A percentile compares a stretch with the other conserved stretches of the same genome.
These are phyloP conservation scores for Drosophila mimica DNA, from an alignment of 2,888 invertebrate genomes.

Conservation along the genomic window DNA sequence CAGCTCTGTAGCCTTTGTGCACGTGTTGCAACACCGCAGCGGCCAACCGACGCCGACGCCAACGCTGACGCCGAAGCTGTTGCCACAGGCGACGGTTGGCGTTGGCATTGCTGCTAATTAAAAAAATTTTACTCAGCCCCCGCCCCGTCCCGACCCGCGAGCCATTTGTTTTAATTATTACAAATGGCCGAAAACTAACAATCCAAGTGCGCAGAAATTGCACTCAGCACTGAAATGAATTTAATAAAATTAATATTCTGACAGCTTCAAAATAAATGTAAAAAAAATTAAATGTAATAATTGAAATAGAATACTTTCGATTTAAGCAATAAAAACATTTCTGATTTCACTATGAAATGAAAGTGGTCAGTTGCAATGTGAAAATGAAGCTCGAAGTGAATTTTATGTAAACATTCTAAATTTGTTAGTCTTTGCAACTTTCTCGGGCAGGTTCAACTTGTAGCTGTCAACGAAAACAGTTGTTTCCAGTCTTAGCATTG, in stretches of 20 bases:
- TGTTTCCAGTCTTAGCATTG: background rate
- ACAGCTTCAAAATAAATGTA: background rate
- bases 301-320: background rate
- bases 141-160: slow-evolving; percentile 6
- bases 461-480: background rate
- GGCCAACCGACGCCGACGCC: background rate
- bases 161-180: slow-evolving; percentile 76
- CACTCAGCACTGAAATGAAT: slow-evolving; percentile 59
- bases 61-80: slow-evolving; percentile 13
- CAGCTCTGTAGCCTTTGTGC: slow-evolving; percentile 35
- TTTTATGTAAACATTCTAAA: background rate
- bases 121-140: slow-evolving; percentile 51
- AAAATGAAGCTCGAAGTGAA: too few relatives aligned
- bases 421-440: background rate
- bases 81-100: slow-evolving; percentile 52
- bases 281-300: background rate
- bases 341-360: background rate
- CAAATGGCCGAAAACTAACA: slow-evolving; percentile 59
- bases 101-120: slow-evolving; percentile 68
- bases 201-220: slow-evolving; percentile 33
- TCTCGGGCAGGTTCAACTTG: slow-evolving; percentile 7
- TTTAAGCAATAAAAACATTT: background rate
- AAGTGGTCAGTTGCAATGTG: background rate
- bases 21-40: slow-evolving; percentile 72
- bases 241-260: slow-evolving; percentile 23